These are phyloP conservation scores for Hyppa rectilinea DNA, from an alignment of 2,888 invertebrate genomes.

Conservation along the genomic window DNA sequence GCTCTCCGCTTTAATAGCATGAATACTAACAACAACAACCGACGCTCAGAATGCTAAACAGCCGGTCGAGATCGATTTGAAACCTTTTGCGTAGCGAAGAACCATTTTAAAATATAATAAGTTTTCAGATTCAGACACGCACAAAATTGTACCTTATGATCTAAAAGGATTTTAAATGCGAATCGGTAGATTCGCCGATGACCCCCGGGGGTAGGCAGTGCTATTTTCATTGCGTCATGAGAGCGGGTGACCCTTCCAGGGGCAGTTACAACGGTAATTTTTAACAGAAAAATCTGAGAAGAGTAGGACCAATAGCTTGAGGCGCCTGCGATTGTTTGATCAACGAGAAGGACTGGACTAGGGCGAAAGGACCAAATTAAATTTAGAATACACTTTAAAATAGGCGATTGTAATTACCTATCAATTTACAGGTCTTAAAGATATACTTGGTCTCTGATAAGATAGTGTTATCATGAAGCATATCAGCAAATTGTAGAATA, in stretches of 20 bases:
- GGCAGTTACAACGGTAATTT: background rate
- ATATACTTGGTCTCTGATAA: conserved; percentile 56
- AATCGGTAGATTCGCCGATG: background rate
- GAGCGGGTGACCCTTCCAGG: conserved; percentile 1
- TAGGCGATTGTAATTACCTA: conserved; percentile 36
- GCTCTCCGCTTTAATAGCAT: conserved; percentile 42
- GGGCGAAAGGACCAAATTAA: background rate
- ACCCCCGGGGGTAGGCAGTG: background rate
- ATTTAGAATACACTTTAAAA: conserved; percentile 28
- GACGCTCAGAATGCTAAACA: conserved; percentile 60
- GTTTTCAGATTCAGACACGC: conserved; percentile 18
- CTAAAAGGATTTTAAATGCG: conserved; percentile 3
- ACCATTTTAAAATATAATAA: conserved; percentile 40
- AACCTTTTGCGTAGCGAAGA: conserved; percentile 38
- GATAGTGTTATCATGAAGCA: conserved; percentile 60
- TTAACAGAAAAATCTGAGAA: background rate
- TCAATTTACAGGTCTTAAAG: conserved; percentile 40
- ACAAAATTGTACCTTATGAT: conserved; percentile 14
- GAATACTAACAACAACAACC: conserved; percentile 59
- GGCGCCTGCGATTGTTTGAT: background rate
- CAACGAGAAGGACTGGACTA: background rate
- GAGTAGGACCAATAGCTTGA: background rate
- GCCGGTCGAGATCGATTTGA: conserved; percentile 31
- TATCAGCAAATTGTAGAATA: conserved; percentile 69
- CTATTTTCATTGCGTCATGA: conserved; percentile 1